phyloP scores from a whole-genome alignment of 2,888 invertebrate genomes.

The Philhelius pedissequus region DNA sequence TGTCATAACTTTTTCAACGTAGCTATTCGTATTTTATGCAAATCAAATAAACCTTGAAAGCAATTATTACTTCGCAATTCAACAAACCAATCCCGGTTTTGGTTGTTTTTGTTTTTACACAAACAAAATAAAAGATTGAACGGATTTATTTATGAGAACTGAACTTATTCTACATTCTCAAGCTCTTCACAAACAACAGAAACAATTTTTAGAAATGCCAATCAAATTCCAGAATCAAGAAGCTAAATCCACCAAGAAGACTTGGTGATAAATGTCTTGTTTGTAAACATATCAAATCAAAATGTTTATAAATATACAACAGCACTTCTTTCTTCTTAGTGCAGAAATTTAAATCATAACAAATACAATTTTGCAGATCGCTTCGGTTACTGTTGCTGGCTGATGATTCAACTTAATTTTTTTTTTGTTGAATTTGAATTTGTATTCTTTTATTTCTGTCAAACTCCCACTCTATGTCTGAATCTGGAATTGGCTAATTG shows the following conservation, averaged over 20 bases:
- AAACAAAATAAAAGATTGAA: background rate
- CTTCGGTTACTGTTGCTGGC: background rate
- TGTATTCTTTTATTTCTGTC: background rate
- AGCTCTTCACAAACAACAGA: background rate
- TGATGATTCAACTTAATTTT: background rate
- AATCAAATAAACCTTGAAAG: no score
- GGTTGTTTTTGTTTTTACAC: no score
- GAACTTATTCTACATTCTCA: background rate
- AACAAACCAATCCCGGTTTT: no score
- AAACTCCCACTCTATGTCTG: background rate
- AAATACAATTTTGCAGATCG: background rate
- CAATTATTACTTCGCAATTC: no score
- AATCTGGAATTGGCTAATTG: constrained; percentile 32
- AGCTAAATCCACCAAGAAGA: background rate
- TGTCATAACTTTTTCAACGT: no score
- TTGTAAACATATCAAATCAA: constrained; percentile 37
- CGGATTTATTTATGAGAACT: background rate
- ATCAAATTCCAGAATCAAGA: background rate
- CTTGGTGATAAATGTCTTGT: constrained; percentile 26
- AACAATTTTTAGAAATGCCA: background rate
- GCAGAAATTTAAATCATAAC: constrained; percentile 10
- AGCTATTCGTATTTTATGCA: no score
- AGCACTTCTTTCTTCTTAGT: constrained; percentile 9
- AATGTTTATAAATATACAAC: constrained; percentile 36
- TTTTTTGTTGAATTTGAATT: background rate